Conservation (phyloP, 2,888 invertebrate species). For the Mesorhabditis sp. region DNA sequence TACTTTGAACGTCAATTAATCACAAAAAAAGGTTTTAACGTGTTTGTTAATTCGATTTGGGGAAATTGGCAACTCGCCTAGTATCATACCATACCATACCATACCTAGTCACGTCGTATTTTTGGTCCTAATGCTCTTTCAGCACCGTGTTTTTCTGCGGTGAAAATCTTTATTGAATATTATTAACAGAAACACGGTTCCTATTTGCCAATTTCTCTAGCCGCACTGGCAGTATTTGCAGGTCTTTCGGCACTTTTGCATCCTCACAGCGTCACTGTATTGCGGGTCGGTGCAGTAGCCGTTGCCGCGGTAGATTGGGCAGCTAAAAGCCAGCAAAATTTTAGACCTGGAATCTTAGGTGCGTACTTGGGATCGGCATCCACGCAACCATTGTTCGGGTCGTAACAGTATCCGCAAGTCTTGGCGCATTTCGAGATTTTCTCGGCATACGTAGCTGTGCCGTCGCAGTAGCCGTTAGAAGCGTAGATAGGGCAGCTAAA, state of each 20-base stretch:
- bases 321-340: not conserved
- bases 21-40: too few relatives aligned
- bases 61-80: too few relatives aligned
- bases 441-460: not conserved
- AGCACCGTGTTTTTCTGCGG: too few relatives aligned
- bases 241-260: not conserved
- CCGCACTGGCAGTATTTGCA: not conserved
- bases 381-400: not conserved
- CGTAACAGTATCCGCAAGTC: not conserved
- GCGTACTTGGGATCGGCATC: not conserved
- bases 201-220: not conserved
- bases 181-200: too few relatives aligned
- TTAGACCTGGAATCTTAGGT: not conserved
- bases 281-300: conserved; percentile 3
- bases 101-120: too few relatives aligned
- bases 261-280: not conserved
- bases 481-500: not conserved
- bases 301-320: not conserved
- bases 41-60: too few relatives aligned
- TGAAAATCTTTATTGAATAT: too few relatives aligned
- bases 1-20: too few relatives aligned
- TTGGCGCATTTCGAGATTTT: not conserved
- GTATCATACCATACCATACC: too few relatives aligned
- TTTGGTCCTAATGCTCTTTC: too few relatives aligned
- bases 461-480: not conserved